Conservation (phyloP, 2,888 invertebrate genomes). For the Synergus japonicus region DNA sequence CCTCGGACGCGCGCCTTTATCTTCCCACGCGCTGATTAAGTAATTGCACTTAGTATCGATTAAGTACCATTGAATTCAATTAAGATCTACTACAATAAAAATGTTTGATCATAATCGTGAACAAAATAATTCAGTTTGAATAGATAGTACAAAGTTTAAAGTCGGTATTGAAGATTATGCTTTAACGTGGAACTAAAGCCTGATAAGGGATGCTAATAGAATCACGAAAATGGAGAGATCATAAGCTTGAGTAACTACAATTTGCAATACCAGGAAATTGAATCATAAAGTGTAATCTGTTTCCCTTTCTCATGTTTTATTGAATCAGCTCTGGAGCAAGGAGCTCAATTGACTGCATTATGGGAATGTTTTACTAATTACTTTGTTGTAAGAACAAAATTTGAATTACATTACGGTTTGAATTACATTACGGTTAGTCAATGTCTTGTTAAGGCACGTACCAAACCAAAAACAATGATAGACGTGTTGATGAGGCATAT, state of each 20-base stretch:
- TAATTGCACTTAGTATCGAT: conserved; percentile 45
- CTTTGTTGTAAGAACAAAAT: neutral
- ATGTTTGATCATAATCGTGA: neutral
- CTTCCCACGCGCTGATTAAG: conserved; percentile 63
- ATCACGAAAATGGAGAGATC: conserved; percentile 12
- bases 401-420: too few relatives aligned
- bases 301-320: conserved; percentile 22
- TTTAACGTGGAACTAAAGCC: neutral
- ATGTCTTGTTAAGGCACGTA: neutral
- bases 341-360: neutral
- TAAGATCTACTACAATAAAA: neutral
- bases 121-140: neutral
- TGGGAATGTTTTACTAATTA: conserved; percentile 7
- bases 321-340: neutral
- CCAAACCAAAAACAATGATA: neutral
- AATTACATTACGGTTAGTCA: too few relatives aligned
- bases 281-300: conserved; percentile 14
- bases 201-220: conserved; percentile 14
- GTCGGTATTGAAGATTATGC: neutral
- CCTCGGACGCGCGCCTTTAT: conserved; percentile 61
- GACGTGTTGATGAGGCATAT: neutral
- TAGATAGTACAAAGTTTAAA: too few relatives aligned
- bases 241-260: conserved; percentile 7
- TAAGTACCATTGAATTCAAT: neutral
- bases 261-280: conserved; percentile 18